Evolutionary conservation across 2,888 invertebrate genomes (phyloP).

Genomic region (Celastrina argiolus): DNA sequence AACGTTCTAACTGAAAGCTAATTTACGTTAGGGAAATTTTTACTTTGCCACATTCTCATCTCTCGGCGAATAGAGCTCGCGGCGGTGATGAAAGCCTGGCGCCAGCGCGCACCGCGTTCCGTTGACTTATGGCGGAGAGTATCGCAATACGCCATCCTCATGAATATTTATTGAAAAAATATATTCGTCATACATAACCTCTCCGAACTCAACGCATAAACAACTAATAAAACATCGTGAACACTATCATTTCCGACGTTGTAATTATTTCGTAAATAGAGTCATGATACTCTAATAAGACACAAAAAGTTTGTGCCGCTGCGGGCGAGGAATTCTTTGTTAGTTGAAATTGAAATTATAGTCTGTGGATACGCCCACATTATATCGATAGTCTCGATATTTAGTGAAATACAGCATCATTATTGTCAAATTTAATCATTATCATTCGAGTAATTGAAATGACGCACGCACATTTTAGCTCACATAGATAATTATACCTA

Average conservation of each 20-base stretch:
- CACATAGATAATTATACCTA: too few species aligned
- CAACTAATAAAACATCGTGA: conserved; percentile 63
- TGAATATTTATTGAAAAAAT: conserved; percentile 74
- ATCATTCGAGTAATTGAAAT: neutral
- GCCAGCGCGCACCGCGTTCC: conserved; percentile 52
- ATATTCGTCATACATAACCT: conserved; percentile 50
- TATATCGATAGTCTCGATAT: neutral
- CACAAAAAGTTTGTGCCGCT: conserved; percentile 50
- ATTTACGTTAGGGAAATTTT: too few species aligned
- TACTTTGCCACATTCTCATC: neutral
- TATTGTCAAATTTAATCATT: neutral
- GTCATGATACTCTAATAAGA: conserved; percentile 56
- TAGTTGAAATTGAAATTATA: conserved; percentile 29
- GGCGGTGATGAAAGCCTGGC: conserved; percentile 28
- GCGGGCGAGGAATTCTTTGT: conserved; percentile 51
- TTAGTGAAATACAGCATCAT: neutral
- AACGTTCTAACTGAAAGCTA: too few species aligned
- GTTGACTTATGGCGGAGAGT: conserved; percentile 72
- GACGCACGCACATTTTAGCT: too few species aligned
- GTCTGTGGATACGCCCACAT: neutral
- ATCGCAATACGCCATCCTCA: conserved; percentile 73
- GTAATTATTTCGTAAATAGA: conserved; percentile 66
- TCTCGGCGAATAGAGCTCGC: conserved; percentile 32
- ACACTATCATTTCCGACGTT: conserved; percentile 53
- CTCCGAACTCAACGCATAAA: conserved; percentile 50